Conservation (phyloP, 2,888 invertebrate species). For the Ypsolopha sequella region DNA sequence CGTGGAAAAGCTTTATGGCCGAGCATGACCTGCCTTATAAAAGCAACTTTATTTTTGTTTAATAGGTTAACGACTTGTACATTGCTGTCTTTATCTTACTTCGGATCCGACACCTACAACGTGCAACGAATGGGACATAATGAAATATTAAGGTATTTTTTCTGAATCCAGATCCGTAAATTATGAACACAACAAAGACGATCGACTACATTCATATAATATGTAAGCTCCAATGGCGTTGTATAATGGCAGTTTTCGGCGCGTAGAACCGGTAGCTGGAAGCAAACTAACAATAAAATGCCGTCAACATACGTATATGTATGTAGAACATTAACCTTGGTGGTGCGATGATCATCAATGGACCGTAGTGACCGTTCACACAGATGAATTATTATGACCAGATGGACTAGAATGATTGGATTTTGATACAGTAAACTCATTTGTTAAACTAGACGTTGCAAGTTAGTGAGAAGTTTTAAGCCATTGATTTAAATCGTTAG, state of each 20-base stretch:
- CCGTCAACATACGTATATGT: background rate
- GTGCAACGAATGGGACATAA: slow-evolving; percentile 4
- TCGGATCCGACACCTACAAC: slow-evolving; percentile 3
- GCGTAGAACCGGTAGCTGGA: slow-evolving; percentile 48
- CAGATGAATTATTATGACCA: background rate
- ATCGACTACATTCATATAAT: background rate
- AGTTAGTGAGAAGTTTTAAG: no score
- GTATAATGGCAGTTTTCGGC: slow-evolving; percentile 24
- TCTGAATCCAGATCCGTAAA: background rate
- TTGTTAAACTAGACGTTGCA: no score
- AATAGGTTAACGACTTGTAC: slow-evolving; percentile 54
- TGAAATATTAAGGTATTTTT: slow-evolving; percentile 1
- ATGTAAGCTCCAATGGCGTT: background rate
- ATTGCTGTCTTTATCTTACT: slow-evolving; percentile 29
- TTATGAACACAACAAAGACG: background rate
- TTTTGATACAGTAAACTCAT: no score
- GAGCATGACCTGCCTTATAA: slow-evolving; percentile 47
- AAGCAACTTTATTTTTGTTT: slow-evolving; percentile 36
- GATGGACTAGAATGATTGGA: no score
- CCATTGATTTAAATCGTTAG: no score
- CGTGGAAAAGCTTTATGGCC: slow-evolving; percentile 54
- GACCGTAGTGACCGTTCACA: background rate
- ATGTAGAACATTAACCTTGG: slow-evolving; percentile 1
- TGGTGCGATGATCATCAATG: background rate
- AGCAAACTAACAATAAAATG: slow-evolving; percentile 4